Base-by-base conservation (phyloP, 2,797 vertebrate genomes). In the Craterocephalus amniculus region DNA sequence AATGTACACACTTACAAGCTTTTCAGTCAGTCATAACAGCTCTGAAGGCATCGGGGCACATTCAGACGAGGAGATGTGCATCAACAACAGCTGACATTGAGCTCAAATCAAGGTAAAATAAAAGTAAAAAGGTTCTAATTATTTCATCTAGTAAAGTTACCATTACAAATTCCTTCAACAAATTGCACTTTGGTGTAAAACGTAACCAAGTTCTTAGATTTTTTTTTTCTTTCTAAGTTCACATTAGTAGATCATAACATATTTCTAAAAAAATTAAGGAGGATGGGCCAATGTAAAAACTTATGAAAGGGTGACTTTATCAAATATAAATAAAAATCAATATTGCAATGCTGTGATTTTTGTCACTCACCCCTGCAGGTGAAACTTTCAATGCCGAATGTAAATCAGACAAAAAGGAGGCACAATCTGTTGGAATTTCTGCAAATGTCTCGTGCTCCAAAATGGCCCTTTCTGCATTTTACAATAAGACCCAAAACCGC, bases 181-280 rank as follows among this genome's bases (percentile, higher is more conserved):
- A 95, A 95, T 95, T 95, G 95, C 95, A 95, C 95, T 95, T 95
- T 94, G 95, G 95, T 95, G 94, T 94, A 92, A 92, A 94, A 93
- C 79, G 78, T 88, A 91, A 88, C 91, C 86, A 76, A 88, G 89
- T 88, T 91, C 84, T 89, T 91, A 79, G 77, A 83, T 87, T 81
- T 87, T 76, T 80, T 80, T 65, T 60, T 29, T 60, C 62, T 58
- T 62, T 71, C 67, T 55, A 80, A 84, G 68, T 88, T 87, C 79
- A 83, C 63, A 86, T 86, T 73, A 61, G 64, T 83, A 72, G 80
- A 88, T 67, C 68, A 78, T 57, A 76, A 75, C 60, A 65, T 79
- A 79, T 71, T 84, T 72, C 16, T 81, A 83, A 68, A 85, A 68
- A 85, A 80, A 85, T 69, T 78, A 88, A 78, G 74, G 83, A 86